These are phyloP conservation scores for Chrysoperla carnea DNA, from an alignment of 1,140 invertebrate genomes.

Conservation along the genomic window DNA sequence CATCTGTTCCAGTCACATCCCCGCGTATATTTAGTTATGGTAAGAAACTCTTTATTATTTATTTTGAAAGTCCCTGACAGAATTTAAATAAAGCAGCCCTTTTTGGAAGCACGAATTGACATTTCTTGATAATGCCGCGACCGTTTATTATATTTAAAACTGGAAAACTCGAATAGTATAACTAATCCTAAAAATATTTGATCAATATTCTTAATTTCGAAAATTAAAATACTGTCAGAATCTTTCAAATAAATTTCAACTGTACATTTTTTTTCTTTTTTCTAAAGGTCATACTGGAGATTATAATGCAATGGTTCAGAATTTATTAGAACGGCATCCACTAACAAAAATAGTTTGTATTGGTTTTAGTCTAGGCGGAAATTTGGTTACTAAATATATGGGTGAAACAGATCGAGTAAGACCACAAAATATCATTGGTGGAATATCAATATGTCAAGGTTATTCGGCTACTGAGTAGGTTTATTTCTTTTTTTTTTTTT, in stretches of 20 bases:
- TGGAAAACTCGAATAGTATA: too few species aligned
- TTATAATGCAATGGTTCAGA: slow-evolving; percentile 59
- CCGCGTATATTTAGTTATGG: slow-evolving; percentile 81
- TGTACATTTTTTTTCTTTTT: too few species aligned
- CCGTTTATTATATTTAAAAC: too few species aligned
- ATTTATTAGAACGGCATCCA: slow-evolving; percentile 51
- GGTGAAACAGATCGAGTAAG: slow-evolving; percentile 48
- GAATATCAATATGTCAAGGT: slow-evolving; percentile 80
- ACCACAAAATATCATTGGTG: slow-evolving; percentile 58
- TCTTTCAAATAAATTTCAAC: too few species aligned
- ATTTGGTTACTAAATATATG: slow-evolving; percentile 76
- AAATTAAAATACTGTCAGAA: too few species aligned
- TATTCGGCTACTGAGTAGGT: slow-evolving; percentile 77
- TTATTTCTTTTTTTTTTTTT: not conserved
- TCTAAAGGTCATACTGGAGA: slow-evolving; percentile 66
- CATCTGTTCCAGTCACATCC: slow-evolving; percentile 68
- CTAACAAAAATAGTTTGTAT: slow-evolving; percentile 61
- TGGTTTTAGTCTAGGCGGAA: slow-evolving; percentile 82
- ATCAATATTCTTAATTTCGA: too few species aligned
- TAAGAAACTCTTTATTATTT: slow-evolving; percentile 31
- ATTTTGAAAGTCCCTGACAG: too few species aligned
- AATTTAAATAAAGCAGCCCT: too few species aligned
- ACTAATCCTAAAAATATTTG: too few species aligned
- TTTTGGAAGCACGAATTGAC: too few species aligned
- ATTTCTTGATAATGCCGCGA: too few species aligned